Conservation (phyloP, 2,888 invertebrate species). For the Monochamus alternatus region DNA sequence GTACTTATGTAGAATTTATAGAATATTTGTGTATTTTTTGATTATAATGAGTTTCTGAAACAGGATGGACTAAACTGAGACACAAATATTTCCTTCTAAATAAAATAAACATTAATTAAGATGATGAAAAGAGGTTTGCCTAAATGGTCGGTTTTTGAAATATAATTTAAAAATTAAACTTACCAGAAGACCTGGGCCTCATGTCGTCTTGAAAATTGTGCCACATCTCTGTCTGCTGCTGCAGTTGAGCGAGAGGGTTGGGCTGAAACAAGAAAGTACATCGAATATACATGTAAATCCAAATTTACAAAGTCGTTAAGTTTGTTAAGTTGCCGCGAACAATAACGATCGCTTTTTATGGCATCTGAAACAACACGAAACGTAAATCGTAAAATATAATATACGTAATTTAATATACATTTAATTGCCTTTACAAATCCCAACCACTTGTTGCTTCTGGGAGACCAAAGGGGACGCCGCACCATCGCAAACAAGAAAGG, state of each 20-base stretch:
- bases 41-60: no score
- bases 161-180: background rate
- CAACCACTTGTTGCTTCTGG: conserved; percentile 52
- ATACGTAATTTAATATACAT: conserved; percentile 48
- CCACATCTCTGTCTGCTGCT: conserved; percentile 68
- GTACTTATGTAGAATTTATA: no score
- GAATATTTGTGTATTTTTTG: no score
- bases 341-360: conserved; percentile 8
- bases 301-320: background rate
- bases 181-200: conserved; percentile 57
- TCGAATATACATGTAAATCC: background rate
- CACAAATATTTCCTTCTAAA: no score
- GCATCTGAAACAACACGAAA: conserved; percentile 5
- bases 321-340: background rate
- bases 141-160: no score
- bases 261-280: conserved; percentile 50
- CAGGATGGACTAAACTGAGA: no score
- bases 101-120: no score
- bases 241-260: conserved; percentile 65
- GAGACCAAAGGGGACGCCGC: conserved; percentile 30
- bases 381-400: conserved; percentile 34
- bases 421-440: conserved; percentile 52
- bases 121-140: no score
- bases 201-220: conserved; percentile 62
- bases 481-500: conserved; percentile 21